These are phyloP conservation scores for Aphidius colemani DNA, from an alignment of 2,888 invertebrate genomes.

Conservation along the genomic window DNA sequence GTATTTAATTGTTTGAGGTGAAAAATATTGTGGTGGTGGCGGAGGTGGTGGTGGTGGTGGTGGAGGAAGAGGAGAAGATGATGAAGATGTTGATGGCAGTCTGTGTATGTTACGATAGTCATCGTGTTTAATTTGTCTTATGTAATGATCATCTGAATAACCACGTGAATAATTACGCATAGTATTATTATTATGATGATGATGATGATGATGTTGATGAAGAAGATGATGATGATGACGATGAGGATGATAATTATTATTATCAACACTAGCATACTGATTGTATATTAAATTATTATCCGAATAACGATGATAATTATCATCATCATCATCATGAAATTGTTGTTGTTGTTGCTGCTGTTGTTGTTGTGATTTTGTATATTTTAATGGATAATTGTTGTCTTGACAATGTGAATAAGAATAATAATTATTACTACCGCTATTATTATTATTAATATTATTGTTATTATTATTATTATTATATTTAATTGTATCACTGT, in stretches of 20 bases:
- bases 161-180: constrained; percentile 43
- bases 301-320: constrained; percentile 52
- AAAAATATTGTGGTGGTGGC: constrained; percentile 22
- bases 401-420: too few relatives aligned
- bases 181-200: neutral
- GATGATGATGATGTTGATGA: constrained; percentile 4
- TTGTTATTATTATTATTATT: too few relatives aligned
- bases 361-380: neutral
- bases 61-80: too few relatives aligned
- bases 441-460: too few relatives aligned
- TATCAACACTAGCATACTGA: constrained; percentile 46
- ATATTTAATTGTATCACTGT: too few relatives aligned
- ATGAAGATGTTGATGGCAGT: constrained; percentile 43
- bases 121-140: constrained; percentile 42
- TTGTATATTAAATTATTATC: constrained; percentile 52
- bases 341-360: constrained; percentile 53
- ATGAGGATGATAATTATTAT: constrained; percentile 30
- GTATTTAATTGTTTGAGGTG: constrained; percentile 48
- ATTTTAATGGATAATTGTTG: neutral
- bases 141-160: constrained; percentile 45
- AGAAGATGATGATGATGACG: constrained; percentile 3
- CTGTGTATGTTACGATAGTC: constrained; percentile 45
- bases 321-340: constrained; percentile 53
- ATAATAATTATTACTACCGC: too few relatives aligned
- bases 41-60: too few relatives aligned